phyloP scores from a whole-genome alignment of 1,140 invertebrate genomes.

The Drosophila carrolli region DNA sequence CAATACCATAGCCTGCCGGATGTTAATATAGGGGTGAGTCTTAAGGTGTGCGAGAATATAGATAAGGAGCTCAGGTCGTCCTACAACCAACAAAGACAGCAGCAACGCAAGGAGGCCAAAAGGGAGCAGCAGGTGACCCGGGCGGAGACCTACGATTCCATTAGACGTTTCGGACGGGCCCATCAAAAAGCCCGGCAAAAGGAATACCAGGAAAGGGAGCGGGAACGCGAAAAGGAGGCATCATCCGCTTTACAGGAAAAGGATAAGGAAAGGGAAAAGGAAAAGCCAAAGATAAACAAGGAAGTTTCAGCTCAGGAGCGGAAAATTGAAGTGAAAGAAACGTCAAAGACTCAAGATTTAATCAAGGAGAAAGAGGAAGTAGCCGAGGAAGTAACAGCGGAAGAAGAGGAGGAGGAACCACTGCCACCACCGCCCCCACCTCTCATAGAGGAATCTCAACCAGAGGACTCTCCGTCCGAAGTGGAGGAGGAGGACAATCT shows the following conservation, averaged over 20 bases:
- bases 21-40: slow-evolving; percentile 88
- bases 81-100: slow-evolving; percentile 76
- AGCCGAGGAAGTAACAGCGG: neutral
- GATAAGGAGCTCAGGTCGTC: slow-evolving; percentile 87
- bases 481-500: slow-evolving; percentile 20
- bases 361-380: slow-evolving; percentile 17
- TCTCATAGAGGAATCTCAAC: slow-evolving; percentile 25
- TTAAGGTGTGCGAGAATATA: slow-evolving; percentile 88
- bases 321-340: slow-evolving; percentile 17
- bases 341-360: slow-evolving; percentile 21
- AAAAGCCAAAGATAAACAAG: slow-evolving; percentile 45
- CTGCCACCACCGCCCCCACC: slow-evolving; percentile 63
- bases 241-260: slow-evolving; percentile 28
- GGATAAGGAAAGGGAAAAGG: slow-evolving; percentile 13
- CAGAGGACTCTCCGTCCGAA: slow-evolving; percentile 6
- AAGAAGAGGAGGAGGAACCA: slow-evolving; percentile 33
- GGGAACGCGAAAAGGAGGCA: slow-evolving; percentile 44
- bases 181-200: slow-evolving; percentile 72
- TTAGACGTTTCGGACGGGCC: slow-evolving; percentile 76
- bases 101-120: slow-evolving; percentile 69
- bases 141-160: slow-evolving; percentile 81
- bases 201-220: slow-evolving; percentile 65
- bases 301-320: slow-evolving; percentile 15
- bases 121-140: slow-evolving; percentile 50
- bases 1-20: slow-evolving; percentile 89